Conservation (phyloP, 2,888 invertebrate species). For the Melanostoma scalare region DNA sequence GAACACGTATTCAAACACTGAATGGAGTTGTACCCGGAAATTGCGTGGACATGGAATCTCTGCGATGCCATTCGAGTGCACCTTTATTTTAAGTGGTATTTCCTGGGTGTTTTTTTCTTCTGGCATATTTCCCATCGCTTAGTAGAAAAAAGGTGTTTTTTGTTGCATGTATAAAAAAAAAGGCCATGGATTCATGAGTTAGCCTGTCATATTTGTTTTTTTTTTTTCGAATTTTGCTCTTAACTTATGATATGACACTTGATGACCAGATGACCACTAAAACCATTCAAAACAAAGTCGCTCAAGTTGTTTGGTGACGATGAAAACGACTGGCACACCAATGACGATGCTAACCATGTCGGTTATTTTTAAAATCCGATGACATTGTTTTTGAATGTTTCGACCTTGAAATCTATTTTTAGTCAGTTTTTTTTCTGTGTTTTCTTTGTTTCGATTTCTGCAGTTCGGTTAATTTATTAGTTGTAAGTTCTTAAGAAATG, state of each 20-base stretch:
- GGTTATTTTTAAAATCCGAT: conserved; percentile 62
- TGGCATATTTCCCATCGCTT: conserved; percentile 33
- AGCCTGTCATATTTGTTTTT: background rate
- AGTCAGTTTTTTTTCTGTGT: conserved; percentile 34
- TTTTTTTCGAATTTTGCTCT: too few species aligned
- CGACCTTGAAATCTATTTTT: conserved; percentile 67
- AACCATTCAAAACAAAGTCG: too few species aligned
- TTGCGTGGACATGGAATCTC: conserved; percentile 53
- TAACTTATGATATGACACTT: conserved; percentile 13
- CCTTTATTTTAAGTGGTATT: conserved; percentile 59
- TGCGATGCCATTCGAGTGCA: conserved; percentile 40
- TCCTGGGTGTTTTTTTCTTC: conserved; percentile 41
- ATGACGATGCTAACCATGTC: conserved; percentile 19
- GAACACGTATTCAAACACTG: background rate
- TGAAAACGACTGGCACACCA: background rate
- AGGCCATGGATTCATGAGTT: too few species aligned
- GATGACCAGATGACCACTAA: background rate
- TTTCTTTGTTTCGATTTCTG: conserved; percentile 14
- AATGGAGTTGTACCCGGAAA: conserved; percentile 62
- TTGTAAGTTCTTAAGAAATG: background rate
- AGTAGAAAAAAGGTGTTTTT: background rate
- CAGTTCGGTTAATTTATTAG: background rate
- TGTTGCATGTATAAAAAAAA: too few species aligned
- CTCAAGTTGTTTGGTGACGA: background rate
- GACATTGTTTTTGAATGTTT: conserved; percentile 67